A percentile compares a stretch with the other conserved stretches of the same genome.
Conservation (phyloP, 2,888 invertebrate species). For the Epiblema foenella region DNA sequence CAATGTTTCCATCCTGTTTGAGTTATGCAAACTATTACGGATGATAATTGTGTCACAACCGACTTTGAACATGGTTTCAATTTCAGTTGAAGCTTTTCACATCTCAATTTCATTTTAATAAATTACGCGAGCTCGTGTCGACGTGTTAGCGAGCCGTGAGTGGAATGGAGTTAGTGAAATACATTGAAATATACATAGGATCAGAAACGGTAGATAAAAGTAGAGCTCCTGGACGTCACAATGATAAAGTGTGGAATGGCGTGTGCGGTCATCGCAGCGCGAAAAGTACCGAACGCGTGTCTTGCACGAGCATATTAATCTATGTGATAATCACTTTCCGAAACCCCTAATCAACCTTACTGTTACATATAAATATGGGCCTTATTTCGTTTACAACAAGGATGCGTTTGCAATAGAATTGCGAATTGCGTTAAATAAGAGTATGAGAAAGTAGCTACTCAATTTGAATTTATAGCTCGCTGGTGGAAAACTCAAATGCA, state of each 20-base stretch:
- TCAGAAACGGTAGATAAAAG: not conserved
- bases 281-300: conserved; percentile 18
- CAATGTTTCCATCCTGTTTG: conserved; percentile 54
- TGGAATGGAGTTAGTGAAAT: not conserved
- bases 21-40: conserved; percentile 32
- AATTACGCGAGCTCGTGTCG: not conserved
- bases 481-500: too few species aligned
- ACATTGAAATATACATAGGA: not conserved
- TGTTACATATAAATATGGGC: not conserved
- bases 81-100: not conserved
- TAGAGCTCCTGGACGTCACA: not conserved
- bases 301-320: not conserved
- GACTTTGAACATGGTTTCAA: not conserved
- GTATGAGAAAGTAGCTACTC: not conserved
- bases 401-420: not conserved
- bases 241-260: conserved; percentile 38
- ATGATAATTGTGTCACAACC: conserved; percentile 16
- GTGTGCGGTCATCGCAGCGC: conserved; percentile 28
- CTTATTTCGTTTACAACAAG: not conserved
- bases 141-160: not conserved
- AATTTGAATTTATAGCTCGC: too few species aligned
- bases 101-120: not conserved
- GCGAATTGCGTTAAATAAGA: not conserved
- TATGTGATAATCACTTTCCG: not conserved
- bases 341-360: not conserved